These are phyloP conservation scores for Papilio glaucus DNA, from an alignment of 1,140 invertebrate genomes.

Conservation along the genomic window DNA sequence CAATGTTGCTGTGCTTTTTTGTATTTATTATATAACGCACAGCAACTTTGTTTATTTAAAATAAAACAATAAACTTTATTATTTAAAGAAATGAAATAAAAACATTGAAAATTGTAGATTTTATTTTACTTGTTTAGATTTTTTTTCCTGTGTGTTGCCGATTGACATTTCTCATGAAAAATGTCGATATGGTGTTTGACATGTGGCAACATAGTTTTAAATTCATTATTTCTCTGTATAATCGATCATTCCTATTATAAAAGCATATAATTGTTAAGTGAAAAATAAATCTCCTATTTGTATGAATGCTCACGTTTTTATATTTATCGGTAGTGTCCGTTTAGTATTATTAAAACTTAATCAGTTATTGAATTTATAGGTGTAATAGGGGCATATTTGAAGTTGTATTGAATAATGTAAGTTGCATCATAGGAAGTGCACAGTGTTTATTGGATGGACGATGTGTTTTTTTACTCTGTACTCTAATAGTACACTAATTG, in stretches of 20 bases:
- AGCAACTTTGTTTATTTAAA: neutral
- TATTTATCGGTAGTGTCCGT: constrained; percentile 77
- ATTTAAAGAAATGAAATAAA: no score
- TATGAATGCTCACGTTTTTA: constrained; percentile 81
- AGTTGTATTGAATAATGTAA: constrained; percentile 69
- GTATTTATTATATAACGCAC: no score
- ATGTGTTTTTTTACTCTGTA: constrained; percentile 76
- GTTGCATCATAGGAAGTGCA: constrained; percentile 72
- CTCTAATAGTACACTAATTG: constrained; percentile 65
- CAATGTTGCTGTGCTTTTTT: no score
- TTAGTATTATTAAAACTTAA: constrained; percentile 63
- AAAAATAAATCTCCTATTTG: constrained; percentile 64
- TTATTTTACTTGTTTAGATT: neutral
- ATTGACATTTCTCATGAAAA: neutral
- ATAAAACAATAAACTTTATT: neutral
- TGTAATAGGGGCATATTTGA: constrained; percentile 74
- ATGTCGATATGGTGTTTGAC: neutral
- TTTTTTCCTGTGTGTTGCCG: neutral
- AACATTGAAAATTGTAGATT: no score
- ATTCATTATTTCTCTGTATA: neutral
- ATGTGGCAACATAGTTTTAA: neutral
- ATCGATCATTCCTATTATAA: constrained; percentile 16
- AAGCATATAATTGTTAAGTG: constrained; percentile 20
- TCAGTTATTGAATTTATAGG: constrained; percentile 81
- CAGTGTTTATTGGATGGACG: constrained; percentile 67